A percentile compares a stretch with the other conserved stretches of the same genome.
phyloP scores from a whole-genome alignment of 2,888 invertebrate species.

The Agrochola lychnidis region DNA sequence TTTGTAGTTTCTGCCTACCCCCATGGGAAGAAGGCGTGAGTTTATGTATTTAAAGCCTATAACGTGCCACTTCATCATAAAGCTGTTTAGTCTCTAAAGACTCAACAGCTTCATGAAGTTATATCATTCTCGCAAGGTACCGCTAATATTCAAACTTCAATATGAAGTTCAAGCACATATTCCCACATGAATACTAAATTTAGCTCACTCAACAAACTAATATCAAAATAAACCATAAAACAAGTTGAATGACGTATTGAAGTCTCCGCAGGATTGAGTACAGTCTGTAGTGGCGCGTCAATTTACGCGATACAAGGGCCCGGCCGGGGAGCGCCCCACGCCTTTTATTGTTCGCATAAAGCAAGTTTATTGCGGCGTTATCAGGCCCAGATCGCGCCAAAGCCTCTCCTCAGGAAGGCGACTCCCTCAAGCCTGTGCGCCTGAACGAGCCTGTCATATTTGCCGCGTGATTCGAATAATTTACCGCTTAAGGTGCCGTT shows the following conservation, averaged over 20 bases:
- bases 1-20: no score
- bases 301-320: slow-evolving; percentile 51
- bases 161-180: slow-evolving; percentile 19
- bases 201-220: slow-evolving; percentile 37
- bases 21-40: no score
- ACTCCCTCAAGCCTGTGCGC: slow-evolving; percentile 37
- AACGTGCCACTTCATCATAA: slow-evolving; percentile 12
- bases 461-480: slow-evolving; percentile 63
- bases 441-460: slow-evolving; percentile 51
- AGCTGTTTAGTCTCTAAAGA: background rate
- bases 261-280: slow-evolving; percentile 46
- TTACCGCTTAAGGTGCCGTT: slow-evolving; percentile 54
- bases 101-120: background rate
- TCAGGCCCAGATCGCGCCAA: slow-evolving; percentile 64
- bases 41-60: background rate
- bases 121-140: slow-evolving; percentile 15
- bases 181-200: slow-evolving; percentile 33
- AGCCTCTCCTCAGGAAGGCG: slow-evolving; percentile 37
- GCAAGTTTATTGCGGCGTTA: slow-evolving; percentile 74
- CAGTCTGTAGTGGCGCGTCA: slow-evolving; percentile 38
- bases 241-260: slow-evolving; percentile 48
- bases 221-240: slow-evolving; percentile 59
- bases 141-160: slow-evolving; percentile 26
- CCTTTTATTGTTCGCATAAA: slow-evolving; percentile 75
- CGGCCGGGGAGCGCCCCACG: slow-evolving; percentile 40